These are phyloP conservation scores for Sebastes schlegelii DNA, from an alignment of 2,113 vertebrate genomes.

Conservation along the genomic window DNA sequence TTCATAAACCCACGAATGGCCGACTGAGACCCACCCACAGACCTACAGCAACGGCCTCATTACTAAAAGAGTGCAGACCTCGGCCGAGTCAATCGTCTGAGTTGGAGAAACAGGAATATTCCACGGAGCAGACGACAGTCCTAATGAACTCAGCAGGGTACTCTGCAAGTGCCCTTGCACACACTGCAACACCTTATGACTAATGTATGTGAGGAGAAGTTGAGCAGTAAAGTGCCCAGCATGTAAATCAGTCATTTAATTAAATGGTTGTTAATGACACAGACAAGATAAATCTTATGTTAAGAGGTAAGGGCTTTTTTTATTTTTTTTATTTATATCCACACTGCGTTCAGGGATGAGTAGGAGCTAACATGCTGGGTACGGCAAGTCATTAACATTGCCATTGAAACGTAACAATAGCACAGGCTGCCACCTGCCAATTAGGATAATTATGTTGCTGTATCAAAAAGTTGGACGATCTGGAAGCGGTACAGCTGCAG, in stretches of 20 bases:
- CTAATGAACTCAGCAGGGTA: constrained; percentile 73
- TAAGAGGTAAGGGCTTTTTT: constrained; percentile 14
- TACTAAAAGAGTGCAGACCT: constrained; percentile 45
- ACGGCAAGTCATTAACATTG: constrained; percentile 44
- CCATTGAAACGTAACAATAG: constrained; percentile 40
- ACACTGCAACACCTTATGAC: constrained; percentile 63
- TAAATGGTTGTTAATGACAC: constrained; percentile 63
- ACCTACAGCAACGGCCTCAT: constrained; percentile 57
- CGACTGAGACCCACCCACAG: constrained; percentile 35
- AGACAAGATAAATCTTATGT: constrained; percentile 54
- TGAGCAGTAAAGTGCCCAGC: constrained; percentile 53
- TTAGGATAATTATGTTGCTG: constrained; percentile 45
- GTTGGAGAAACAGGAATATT: constrained; percentile 56
- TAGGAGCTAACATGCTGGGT: constrained; percentile 28
- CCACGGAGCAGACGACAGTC: constrained; percentile 59
- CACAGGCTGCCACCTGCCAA: constrained; percentile 44
- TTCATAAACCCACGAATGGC: constrained; percentile 43
- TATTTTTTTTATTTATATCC: background rate
- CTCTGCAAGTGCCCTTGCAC: constrained; percentile 56
- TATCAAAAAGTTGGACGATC: constrained; percentile 23
- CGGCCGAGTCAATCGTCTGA: constrained; percentile 46
- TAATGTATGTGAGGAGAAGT: constrained; percentile 64
- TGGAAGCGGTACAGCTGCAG: constrained; percentile 29
- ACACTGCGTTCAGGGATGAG: constrained; percentile 35
- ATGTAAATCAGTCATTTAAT: constrained; percentile 66